A percentile compares a stretch with the other conserved stretches of the same genome.
phyloP scores from a whole-genome alignment of 2,888 invertebrate species.

The Nipponacmea schrenckii region DNA sequence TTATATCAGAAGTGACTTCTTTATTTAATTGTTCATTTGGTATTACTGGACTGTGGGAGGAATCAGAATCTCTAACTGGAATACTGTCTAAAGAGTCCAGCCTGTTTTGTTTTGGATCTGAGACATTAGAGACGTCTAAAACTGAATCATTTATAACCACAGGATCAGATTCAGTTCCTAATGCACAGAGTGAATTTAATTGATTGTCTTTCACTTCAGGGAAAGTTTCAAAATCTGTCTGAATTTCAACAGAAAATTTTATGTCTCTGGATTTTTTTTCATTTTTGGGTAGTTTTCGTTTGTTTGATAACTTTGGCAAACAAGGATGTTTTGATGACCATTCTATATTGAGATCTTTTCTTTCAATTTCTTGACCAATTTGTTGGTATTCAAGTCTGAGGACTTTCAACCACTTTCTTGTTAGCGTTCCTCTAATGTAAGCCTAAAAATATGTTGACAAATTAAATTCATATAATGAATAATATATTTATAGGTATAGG shows the following conservation, averaged over 20 bases:
- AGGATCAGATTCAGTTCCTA: not conserved
- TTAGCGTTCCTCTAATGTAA: not conserved
- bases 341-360: not conserved
- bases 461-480: not conserved
- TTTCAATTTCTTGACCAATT: not conserved
- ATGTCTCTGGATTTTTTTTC: not conserved
- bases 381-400: not conserved
- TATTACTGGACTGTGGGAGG: not conserved
- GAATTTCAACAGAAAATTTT: not conserved
- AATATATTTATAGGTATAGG: too few relatives aligned
- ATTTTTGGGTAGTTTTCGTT: not conserved
- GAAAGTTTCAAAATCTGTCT: not conserved
- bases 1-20: not conserved
- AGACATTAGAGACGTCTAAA: too few relatives aligned
- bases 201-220: not conserved
- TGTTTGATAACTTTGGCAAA: not conserved
- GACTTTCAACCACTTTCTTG: not conserved
- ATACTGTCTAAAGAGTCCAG: too few relatives aligned
- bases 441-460: not conserved
- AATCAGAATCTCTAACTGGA: not conserved
- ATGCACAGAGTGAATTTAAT: not conserved
- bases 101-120: too few relatives aligned
- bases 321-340: not conserved
- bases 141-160: too few relatives aligned
- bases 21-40: not conserved